Base-by-base conservation (phyloP, 2,797 vertebrate species). In the Fistularia commersonii region DNA sequence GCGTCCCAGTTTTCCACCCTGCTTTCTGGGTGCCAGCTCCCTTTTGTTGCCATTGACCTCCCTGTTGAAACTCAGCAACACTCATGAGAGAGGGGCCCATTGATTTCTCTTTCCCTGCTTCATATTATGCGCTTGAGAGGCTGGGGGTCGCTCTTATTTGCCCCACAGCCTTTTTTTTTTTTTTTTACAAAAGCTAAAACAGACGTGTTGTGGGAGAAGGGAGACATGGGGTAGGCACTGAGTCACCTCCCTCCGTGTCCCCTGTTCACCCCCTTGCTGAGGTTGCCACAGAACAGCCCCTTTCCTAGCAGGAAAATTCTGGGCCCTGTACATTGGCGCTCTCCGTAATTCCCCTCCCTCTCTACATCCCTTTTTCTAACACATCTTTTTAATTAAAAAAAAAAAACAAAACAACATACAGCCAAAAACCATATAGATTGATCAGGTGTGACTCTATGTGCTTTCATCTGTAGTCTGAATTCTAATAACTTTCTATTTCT, bases 151-250 rank as follows among this genome's bases (percentile, higher is more conserved):
- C 56, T 63, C 44, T 61, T 64, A 56, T 77, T 76, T 66, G 59
- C 77, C 57, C 48, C 23, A 23, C 2, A 23, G 23, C 23, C 23
- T 23, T 23, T 23, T 57, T 46, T 54, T 65, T 62, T 45, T 64
- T 72, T 73, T 77, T 79, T 80, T 75, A 69, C 61, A 50, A 39
- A 47, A 54, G 60, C 67, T 69, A 52, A 74, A 78, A 68, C 41
- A 62, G 45, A 39, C 8, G 12, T 45, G 61, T 72, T 66, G 13
- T 67, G 60, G 57, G 55, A 56, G 56, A 64, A 46, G n/a, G 12
- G 60, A 57, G 54, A 46, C 6, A 31, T 45, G 31, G 48, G 43
- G 43, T 23, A 68, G 62, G 57, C 63, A 59, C 55, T 66, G 76
- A 73, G 51, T 79, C 76, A 74, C 63, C 67, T 54, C 41, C 45